Evolutionary conservation across 2,888 invertebrate species (phyloP).

Genomic region (Noctua comes): DNA sequence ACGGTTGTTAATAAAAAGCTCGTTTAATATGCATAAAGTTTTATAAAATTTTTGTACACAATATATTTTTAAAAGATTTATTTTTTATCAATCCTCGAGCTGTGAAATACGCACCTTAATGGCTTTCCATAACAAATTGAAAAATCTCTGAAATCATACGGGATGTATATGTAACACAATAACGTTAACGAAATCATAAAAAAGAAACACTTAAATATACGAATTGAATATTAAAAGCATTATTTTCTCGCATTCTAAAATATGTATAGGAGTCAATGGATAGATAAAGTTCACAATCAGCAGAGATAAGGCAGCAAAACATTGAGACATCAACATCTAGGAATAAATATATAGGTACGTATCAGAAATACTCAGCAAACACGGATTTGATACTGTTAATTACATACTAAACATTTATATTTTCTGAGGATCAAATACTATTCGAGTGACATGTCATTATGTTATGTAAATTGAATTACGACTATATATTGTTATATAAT

Average conservation of each 20-base stretch:
- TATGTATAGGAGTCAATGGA: slow-evolving; percentile 10
- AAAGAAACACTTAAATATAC: background rate
- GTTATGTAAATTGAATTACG: slow-evolving; percentile 34
- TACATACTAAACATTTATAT: slow-evolving; percentile 42
- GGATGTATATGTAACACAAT: slow-evolving; percentile 3
- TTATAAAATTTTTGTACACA: slow-evolving; percentile 63
- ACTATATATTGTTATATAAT: slow-evolving; percentile 48
- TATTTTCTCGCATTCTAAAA: background rate
- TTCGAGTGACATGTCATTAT: slow-evolving; percentile 38
- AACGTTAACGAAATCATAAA: background rate
- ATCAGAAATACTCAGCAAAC: slow-evolving; percentile 29
- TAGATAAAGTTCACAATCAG: slow-evolving; percentile 26
- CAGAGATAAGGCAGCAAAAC: slow-evolving; percentile 47
- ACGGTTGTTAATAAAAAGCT: slow-evolving; percentile 79
- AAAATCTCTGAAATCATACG: slow-evolving; percentile 24
- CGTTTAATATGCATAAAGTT: slow-evolving; percentile 70
- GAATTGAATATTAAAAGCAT: slow-evolving; percentile 14
- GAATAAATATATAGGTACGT: slow-evolving; percentile 8
- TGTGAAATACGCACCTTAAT: slow-evolving; percentile 36
- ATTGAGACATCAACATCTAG: slow-evolving; percentile 40
- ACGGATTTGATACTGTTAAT: slow-evolving; percentile 31
- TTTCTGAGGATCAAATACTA: slow-evolving; percentile 39
- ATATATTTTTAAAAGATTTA: slow-evolving; percentile 52
- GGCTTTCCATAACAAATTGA: slow-evolving; percentile 5
- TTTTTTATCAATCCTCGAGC: slow-evolving; percentile 43